phyloP scores from a whole-genome alignment of 2,888 invertebrate genomes.

The Gastracanthus pulcherrimus region DNA sequence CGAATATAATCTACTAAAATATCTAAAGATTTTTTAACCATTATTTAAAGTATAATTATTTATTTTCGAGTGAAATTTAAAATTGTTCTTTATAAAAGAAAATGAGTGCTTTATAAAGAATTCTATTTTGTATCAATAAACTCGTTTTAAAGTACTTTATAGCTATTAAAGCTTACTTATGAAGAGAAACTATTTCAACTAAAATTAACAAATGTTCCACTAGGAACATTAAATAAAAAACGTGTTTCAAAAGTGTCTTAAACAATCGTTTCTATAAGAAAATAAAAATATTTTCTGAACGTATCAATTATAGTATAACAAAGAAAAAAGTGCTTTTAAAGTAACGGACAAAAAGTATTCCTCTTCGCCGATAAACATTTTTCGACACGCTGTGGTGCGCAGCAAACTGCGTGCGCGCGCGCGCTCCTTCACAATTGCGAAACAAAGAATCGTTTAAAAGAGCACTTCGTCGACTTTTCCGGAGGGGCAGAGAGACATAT shows the following conservation, averaged over 20 bases:
- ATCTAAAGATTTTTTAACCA: no score
- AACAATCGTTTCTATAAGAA: conserved; percentile 45
- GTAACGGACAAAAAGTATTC: neutral
- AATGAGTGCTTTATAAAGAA: neutral
- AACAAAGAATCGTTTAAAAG: neutral
- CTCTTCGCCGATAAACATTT: conserved; percentile 8
- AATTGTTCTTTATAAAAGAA: no score
- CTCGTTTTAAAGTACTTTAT: no score
- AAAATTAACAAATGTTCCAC: neutral
- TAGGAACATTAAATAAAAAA: neutral
- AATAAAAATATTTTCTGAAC: conserved; percentile 14
- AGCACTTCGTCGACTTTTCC: conserved; percentile 22
- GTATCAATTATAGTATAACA: conserved; percentile 17
- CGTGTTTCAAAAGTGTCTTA: conserved; percentile 53
- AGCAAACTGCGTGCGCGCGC: no score
- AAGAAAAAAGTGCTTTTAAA: conserved; percentile 31
- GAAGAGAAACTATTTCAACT: conserved; percentile 3
- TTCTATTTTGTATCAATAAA: no score
- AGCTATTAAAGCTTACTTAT: neutral
- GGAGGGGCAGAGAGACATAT: neutral
- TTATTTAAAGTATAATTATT: no score
- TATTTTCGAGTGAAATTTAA: no score
- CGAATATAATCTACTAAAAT: no score
- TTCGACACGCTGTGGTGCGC: neutral
- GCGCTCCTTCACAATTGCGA: no score